Percentiles rank a stretch among this genome's conserved stretches.
Conservation (phyloP, 2,888 invertebrate genomes). For the Thalpophila matura region DNA sequence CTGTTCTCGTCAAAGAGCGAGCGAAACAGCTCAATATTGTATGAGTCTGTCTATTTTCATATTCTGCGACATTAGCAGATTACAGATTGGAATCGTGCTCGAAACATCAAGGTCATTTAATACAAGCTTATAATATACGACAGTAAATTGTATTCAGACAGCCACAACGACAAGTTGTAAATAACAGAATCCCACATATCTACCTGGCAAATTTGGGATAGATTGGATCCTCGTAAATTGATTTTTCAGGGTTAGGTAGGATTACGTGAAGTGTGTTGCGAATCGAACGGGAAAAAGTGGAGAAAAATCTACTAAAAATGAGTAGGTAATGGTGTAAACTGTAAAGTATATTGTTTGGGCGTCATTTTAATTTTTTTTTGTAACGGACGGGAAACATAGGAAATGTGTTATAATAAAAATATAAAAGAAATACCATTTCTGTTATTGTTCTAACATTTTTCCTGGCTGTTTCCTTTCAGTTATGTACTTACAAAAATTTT, state of each 20-base stretch:
- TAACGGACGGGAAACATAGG: no score
- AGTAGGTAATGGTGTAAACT: slow-evolving; percentile 16
- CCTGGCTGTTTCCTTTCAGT: no score
- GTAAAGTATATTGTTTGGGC: no score
- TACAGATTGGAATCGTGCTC: slow-evolving; percentile 45
- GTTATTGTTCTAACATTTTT: no score
- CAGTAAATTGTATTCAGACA: slow-evolving; percentile 38
- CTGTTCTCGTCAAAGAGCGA: slow-evolving; percentile 28
- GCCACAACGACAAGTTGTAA: slow-evolving; percentile 39
- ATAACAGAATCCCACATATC: slow-evolving; percentile 51
- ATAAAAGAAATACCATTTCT: no score
- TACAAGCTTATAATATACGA: slow-evolving; percentile 46
- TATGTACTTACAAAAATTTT: no score
- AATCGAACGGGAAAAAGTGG: slow-evolving; percentile 12
- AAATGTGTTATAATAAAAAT: no score
- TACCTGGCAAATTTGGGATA: slow-evolving; percentile 47
- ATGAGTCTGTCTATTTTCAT: slow-evolving; percentile 52
- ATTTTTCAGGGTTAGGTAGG: slow-evolving; percentile 34
- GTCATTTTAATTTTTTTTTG: no score
- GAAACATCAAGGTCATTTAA: slow-evolving; percentile 43
- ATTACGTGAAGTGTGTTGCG: slow-evolving; percentile 15
- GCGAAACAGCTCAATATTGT: slow-evolving; percentile 47
- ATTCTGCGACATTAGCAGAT: slow-evolving; percentile 52
- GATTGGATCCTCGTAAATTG: slow-evolving; percentile 48
- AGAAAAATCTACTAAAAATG: slow-evolving; percentile 15